A percentile compares a stretch with the other conserved stretches of the same genome.
phyloP scores from a whole-genome alignment of 2,797 vertebrate species.

The Parotocinclus haroldoi region DNA sequence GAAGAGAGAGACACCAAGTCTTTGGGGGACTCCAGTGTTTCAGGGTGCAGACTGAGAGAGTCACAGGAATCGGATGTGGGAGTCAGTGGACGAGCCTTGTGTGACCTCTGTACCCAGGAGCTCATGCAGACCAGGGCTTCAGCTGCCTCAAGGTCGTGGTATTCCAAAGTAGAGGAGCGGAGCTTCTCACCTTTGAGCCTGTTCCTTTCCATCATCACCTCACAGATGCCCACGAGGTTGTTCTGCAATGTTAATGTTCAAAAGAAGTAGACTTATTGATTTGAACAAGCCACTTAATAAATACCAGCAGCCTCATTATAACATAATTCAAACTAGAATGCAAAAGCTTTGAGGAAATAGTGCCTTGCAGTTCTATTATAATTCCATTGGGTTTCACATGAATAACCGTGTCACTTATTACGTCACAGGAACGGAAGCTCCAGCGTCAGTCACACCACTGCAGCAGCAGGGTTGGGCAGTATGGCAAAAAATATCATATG shows the following conservation, averaged over 20 bases:
- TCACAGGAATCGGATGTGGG: conserved; percentile 94
- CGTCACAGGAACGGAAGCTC: too few species aligned
- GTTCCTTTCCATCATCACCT: conserved; percentile 76
- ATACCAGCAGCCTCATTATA: not conserved
- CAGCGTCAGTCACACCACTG: not conserved
- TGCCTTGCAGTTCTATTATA: not conserved
- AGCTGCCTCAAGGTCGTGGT: conserved; percentile 91
- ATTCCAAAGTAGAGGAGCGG: conserved; percentile 75
- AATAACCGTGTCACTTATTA: not conserved
- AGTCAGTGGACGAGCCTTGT: conserved; percentile 86
- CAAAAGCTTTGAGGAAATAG: not conserved
- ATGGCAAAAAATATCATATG: too few species aligned
- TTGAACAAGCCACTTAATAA: not conserved
- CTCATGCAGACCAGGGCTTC: conserved; percentile 97
- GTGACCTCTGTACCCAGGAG: conserved; percentile 86
- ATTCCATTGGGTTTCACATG: not conserved
- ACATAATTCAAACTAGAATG: too few species aligned
- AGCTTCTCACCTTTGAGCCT: conserved; percentile 77
- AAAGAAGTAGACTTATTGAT: not conserved
- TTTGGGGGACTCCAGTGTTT: conserved; percentile 71
- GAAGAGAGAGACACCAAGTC: conserved; percentile 86
- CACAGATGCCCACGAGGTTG: conserved; percentile 55
- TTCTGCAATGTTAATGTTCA: conserved; percentile 21
- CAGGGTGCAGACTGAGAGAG: conserved; percentile 68
- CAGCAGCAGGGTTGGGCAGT: not conserved